phyloP scores from a whole-genome alignment of 2,797 vertebrate species.

The Rhinogobio ventralis region DNA sequence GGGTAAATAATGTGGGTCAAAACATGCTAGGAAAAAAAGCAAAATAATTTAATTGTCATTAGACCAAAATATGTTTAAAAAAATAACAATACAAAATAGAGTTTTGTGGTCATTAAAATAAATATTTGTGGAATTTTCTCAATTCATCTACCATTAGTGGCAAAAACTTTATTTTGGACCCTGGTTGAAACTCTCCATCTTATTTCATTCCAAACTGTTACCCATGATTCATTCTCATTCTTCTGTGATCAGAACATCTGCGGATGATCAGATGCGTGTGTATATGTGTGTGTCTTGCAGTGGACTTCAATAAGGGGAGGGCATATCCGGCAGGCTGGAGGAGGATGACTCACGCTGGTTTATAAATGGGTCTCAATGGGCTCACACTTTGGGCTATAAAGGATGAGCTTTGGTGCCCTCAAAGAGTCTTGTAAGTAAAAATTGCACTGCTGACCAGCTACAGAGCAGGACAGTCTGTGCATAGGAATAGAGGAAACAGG shows the following conservation, averaged over 20 bases:
- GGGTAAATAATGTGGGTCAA: background rate
- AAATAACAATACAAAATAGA: background rate
- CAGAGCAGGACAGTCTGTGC: background rate
- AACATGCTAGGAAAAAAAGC: background rate
- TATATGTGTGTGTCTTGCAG: slow-evolving; percentile 16
- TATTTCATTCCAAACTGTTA: slow-evolving; percentile 23
- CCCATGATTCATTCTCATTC: slow-evolving; percentile 32
- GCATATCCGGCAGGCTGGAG: slow-evolving; percentile 63
- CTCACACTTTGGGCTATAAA: slow-evolving; percentile 61
- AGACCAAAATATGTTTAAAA: background rate
- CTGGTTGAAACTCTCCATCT: slow-evolving; percentile 37
- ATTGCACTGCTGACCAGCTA: slow-evolving; percentile 9
- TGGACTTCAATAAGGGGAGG: slow-evolving; percentile 51
- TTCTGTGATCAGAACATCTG: slow-evolving; percentile 67
- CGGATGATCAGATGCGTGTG: slow-evolving; percentile 63
- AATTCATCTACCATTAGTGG: background rate
- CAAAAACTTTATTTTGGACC: background rate
- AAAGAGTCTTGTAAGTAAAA: slow-evolving; percentile 17
- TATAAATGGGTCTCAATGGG: slow-evolving; percentile 72
- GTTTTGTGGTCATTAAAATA: background rate
- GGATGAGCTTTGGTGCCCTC: slow-evolving; percentile 26
- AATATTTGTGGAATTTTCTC: background rate
- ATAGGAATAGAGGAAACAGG: slow-evolving; percentile 55
- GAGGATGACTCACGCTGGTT: slow-evolving; percentile 68
- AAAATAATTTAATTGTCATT: background rate